phyloP scores from a whole-genome alignment of 2,888 invertebrate genomes.

The Caenorhabditis virilis region DNA sequence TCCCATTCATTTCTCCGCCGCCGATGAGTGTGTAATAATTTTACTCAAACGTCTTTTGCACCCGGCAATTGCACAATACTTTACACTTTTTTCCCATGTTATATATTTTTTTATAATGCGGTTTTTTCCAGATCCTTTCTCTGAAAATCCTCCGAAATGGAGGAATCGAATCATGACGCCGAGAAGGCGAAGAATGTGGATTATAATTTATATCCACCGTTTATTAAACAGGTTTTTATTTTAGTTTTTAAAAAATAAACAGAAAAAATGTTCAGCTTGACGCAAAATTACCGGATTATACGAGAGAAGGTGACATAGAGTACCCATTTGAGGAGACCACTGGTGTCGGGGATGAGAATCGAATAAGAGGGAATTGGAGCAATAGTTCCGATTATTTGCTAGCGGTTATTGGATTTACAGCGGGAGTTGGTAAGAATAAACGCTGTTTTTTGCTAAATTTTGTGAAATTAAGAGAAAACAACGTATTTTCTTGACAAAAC shows the following conservation, averaged over 20 bases:
- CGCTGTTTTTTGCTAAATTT: too few relatives aligned
- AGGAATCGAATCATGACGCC: too few relatives aligned
- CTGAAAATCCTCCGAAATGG: not conserved
- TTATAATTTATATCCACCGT: conserved; percentile 46
- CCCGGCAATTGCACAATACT: not conserved
- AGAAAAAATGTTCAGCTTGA: conserved; percentile 36
- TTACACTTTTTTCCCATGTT: not conserved
- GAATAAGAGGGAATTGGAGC: conserved; percentile 71
- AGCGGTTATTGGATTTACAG: conserved; percentile 73
- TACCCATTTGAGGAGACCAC: conserved; percentile 67
- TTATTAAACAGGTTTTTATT: conserved; percentile 42
- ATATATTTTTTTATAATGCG: not conserved
- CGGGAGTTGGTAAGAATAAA: conserved; percentile 57
- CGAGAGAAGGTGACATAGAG: conserved; percentile 66
- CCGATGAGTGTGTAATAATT: too few relatives aligned
- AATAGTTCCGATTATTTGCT: conserved; percentile 73
- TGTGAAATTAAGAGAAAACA: too few relatives aligned
- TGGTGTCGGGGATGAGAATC: conserved; percentile 71
- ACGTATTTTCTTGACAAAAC: too few relatives aligned
- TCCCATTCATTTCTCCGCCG: conserved; percentile 1
- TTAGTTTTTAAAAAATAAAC: conserved; percentile 3
- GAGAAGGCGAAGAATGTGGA: conserved; percentile 27
- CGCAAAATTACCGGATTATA: conserved; percentile 56
- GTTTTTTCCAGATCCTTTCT: not conserved
- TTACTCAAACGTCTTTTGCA: too few relatives aligned